A percentile compares a stretch with the other conserved stretches of the same genome.
These are phyloP conservation scores for Arge pagana DNA, from an alignment of 2,888 invertebrate genomes.

Conservation along the genomic window DNA sequence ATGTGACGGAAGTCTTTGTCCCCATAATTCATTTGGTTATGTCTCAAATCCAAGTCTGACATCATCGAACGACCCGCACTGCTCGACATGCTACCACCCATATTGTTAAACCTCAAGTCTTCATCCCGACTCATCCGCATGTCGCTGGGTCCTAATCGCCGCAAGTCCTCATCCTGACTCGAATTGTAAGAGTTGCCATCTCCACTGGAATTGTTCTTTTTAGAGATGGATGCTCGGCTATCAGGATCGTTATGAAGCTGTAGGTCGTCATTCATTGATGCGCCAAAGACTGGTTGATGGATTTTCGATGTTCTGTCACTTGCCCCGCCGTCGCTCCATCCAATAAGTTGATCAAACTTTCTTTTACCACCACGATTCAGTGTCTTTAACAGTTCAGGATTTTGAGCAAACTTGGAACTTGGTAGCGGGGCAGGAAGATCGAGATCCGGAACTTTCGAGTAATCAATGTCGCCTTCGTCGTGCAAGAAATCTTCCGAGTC, in stretches of 20 bases:
- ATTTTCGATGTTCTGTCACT: conserved; percentile 44
- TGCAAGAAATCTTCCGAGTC: conserved; percentile 56
- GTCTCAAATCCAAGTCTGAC: conserved; percentile 41
- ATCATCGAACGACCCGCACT: conserved; percentile 44
- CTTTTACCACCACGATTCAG: conserved; percentile 53
- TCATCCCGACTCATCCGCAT: conserved; percentile 39
- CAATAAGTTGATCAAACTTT: conserved; percentile 54
- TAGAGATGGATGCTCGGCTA: conserved; percentile 38
- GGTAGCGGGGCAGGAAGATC: conserved; percentile 55
- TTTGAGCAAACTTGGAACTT: conserved; percentile 56
- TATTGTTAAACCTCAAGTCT: conserved; percentile 42
- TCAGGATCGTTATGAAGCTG: conserved; percentile 49
- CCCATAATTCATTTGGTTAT: conserved; percentile 34
- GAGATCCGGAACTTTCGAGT: conserved; percentile 50
- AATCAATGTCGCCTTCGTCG: conserved; percentile 60
- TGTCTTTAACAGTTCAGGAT: conserved; percentile 51
- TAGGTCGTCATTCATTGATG: conserved; percentile 45
- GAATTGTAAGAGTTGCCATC: conserved; percentile 32
- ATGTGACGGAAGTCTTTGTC: conserved; percentile 47
- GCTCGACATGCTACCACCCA: conserved; percentile 26
- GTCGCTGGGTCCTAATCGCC: conserved; percentile 36
- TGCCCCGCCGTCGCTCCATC: conserved; percentile 49
- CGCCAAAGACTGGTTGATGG: conserved; percentile 51
- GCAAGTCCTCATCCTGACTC: conserved; percentile 45
- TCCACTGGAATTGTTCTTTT: conserved; percentile 35